Evolutionary conservation across 2,113 vertebrate genomes (phyloP).

Genomic region (Larimichthys polyactis): DNA sequence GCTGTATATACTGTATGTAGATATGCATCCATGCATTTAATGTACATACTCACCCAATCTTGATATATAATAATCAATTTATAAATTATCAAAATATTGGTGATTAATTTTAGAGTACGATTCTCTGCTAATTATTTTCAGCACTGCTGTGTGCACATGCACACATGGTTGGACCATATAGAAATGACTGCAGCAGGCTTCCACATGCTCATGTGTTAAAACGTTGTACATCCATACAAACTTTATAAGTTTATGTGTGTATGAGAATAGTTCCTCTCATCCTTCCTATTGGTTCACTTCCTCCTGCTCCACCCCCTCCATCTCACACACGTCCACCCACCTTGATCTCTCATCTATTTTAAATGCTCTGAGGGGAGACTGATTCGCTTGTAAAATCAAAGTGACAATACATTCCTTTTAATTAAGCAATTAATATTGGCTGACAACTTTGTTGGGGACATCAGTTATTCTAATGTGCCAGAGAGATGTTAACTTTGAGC

Average conservation of each 20-base stretch:
- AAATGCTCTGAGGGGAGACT: constrained; percentile 47
- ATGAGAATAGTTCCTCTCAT: background rate
- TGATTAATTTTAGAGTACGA: no score
- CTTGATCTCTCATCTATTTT: constrained; percentile 42
- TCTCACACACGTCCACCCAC: constrained; percentile 29
- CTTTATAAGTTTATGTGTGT: background rate
- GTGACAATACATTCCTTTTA: constrained; percentile 71
- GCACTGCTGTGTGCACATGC: background rate
- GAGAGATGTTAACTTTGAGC: constrained; percentile 63
- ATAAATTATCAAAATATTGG: no score
- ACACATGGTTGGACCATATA: background rate
- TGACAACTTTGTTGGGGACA: constrained; percentile 72
- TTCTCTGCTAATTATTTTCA: background rate
- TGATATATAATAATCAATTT: no score
- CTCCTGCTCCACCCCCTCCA: background rate
- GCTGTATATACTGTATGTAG: no score
- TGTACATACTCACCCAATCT: no score
- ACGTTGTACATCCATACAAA: background rate
- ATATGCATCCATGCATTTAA: no score
- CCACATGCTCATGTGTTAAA: background rate
- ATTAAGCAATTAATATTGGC: constrained; percentile 76
- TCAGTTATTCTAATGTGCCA: constrained; percentile 72
- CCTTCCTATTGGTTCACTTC: background rate
- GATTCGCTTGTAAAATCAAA: constrained; percentile 58
- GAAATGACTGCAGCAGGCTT: background rate